Conservation (phyloP, 2,888 invertebrate species). For the Crossocerus cetratus region DNA sequence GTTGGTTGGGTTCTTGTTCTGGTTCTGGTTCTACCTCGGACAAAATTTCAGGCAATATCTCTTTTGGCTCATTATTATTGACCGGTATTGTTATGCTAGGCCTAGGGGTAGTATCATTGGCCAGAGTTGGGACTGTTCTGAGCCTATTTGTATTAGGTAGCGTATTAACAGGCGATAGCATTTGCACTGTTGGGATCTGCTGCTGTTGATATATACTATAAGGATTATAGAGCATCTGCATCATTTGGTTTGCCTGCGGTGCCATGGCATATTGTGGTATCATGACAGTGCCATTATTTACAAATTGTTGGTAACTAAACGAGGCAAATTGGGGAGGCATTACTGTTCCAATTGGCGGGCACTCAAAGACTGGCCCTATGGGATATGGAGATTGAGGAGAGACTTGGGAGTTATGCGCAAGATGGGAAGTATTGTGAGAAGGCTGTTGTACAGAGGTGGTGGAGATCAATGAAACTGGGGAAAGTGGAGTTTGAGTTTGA, state of each 20-base stretch:
- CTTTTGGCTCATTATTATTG: conserved; percentile 58
- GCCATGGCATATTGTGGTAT: conserved; percentile 79
- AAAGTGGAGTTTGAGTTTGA: conserved; percentile 44
- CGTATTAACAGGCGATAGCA: conserved; percentile 78
- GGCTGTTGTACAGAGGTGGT: conserved; percentile 36
- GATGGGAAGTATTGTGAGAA: conserved; percentile 42
- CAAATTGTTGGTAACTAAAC: conserved; percentile 80
- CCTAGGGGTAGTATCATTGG: conserved; percentile 53
- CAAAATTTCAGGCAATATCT: conserved; percentile 60
- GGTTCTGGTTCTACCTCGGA: conserved; percentile 58
- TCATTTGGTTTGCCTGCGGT: conserved; percentile 78
- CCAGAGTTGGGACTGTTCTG: conserved; percentile 63
- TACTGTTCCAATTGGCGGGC: conserved; percentile 73
- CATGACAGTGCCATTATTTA: conserved; percentile 79
- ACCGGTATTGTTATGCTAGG: conserved; percentile 58
- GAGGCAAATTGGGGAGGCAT: conserved; percentile 76
- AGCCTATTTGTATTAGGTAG: conserved; percentile 69
- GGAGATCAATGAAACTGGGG: conserved; percentile 46
- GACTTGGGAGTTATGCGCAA: conserved; percentile 54
- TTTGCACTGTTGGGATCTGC: conserved; percentile 77
- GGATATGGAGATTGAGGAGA: conserved; percentile 70
- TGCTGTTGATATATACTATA: conserved; percentile 79
- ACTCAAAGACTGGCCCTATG: conserved; percentile 73
- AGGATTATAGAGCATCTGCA: conserved; percentile 78
- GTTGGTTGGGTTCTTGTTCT: conserved; percentile 45